Evolutionary conservation across 2,888 invertebrate species (phyloP), one percentile per base, ranked within the genome.

Genomic region (Gonocerus acuteangulatus): DNA sequence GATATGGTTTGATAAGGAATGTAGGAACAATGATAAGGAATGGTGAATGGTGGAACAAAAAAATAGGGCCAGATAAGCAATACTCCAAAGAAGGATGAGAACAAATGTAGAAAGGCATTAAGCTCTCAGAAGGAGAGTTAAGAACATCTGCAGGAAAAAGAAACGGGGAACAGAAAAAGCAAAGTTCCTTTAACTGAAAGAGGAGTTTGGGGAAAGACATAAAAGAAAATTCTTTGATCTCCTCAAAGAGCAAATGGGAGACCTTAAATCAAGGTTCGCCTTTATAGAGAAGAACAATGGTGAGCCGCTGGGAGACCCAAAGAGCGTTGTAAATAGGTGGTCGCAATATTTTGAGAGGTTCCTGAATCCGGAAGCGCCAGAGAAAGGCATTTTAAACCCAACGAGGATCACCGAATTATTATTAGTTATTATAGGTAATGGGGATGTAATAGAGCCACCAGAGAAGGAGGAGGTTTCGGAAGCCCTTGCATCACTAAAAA

Each of bases 91-190:
- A 45, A 45, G 19, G 45, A 45, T 11, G 18, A 45, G 21, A 45
- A 19, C 15, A 45, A 45, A 45, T 18, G 45, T 45, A 45, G 45
- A 45, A 32, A 45, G 15, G 9, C 11, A 45, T 45, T 18, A 45
- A 45, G 45, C 45, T 11, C 45, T 45, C 15, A 45, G 45, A 19
- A 45, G 45, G n/a, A n/a, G n/a, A n/a, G n/a, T n/a, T n/a, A n/a
- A n/a, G n/a, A n/a, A n/a, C n/a, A n/a, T n/a, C n/a, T n/a, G n/a
- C n/a, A n/a, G n/a, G n/a, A n/a, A n/a, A n/a, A n/a, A n/a, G n/a
- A n/a, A n/a, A n/a, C n/a, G 11, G 19, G 45, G 19, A 2, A 13
- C 45, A 9, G 45, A 45, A 11, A 45, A 45, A 45, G 19, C 45
- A 6, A 45, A 45, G 45, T 19, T 45, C 45, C 18, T 45, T 2